These are phyloP conservation scores for Pipistrellus pygmaeus DNA, from an alignment of 2,797 vertebrate genomes.

Conservation along the genomic window DNA sequence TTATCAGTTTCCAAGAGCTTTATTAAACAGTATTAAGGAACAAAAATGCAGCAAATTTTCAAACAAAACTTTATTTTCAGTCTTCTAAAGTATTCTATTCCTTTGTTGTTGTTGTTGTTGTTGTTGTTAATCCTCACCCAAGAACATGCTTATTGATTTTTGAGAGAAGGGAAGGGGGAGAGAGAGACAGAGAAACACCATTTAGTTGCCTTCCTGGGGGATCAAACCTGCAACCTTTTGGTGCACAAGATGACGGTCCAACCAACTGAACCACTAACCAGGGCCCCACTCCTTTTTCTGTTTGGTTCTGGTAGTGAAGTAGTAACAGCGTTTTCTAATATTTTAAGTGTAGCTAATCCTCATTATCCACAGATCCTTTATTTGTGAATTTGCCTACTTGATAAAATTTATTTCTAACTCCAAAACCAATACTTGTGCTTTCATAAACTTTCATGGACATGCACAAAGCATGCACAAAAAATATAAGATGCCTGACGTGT, in stretches of 20 bases:
- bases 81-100: not conserved
- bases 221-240: not conserved
- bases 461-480: not conserved
- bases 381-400: not conserved
- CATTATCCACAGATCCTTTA: not conserved
- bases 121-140: not conserved
- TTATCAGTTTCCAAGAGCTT: slow-evolving; percentile 33
- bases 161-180: no score
- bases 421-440: not conserved
- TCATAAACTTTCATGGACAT: not conserved
- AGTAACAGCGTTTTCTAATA: slow-evolving; percentile 18
- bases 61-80: not conserved
- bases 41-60: not conserved
- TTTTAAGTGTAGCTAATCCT: slow-evolving; percentile 1
- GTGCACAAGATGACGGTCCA: not conserved
- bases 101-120: not conserved
- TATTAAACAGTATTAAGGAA: slow-evolving; percentile 13
- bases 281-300: not conserved
- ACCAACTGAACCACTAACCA: not conserved
- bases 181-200: not conserved
- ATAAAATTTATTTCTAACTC: slow-evolving; percentile 2
- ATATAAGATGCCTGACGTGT: not conserved
- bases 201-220: no score
- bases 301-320: not conserved
- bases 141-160: not conserved